Evolutionary conservation across 2,113 vertebrate genomes (phyloP).

Genomic region (Microtus montanus): DNA sequence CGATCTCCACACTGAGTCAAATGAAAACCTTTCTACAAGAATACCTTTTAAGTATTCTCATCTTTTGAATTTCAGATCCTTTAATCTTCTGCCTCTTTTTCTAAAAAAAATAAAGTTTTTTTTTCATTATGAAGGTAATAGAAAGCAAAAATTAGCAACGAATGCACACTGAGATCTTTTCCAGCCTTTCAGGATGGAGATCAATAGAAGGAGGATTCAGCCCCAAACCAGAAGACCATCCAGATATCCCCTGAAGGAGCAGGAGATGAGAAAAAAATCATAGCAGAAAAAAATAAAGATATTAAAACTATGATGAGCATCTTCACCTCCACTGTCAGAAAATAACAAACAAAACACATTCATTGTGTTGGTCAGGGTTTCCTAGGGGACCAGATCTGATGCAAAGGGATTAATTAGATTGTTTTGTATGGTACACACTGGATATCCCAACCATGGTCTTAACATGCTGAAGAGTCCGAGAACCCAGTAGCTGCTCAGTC

Average conservation of each 20-base stretch:
- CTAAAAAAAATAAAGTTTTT: slow-evolving; percentile 56
- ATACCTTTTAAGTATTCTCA: slow-evolving; percentile 45
- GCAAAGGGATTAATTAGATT: background rate
- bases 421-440: background rate
- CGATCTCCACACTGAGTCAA: slow-evolving; percentile 66
- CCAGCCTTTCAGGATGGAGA: background rate
- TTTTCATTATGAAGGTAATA: background rate
- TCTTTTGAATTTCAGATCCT: slow-evolving; percentile 55
- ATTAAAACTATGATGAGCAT: background rate
- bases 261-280: background rate
- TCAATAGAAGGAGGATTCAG: background rate
- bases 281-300: background rate
- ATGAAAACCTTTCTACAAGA: slow-evolving; percentile 61
- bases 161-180: background rate
- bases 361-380: background rate
- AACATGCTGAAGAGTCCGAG: background rate
- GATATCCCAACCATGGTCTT: background rate
- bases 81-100: slow-evolving; percentile 46
- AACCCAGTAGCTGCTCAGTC: background rate
- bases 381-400: background rate
- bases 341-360: background rate
- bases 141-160: slow-evolving; percentile 20
- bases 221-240: background rate
- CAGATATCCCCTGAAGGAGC: background rate
- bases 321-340: background rate